Percentiles rank a stretch among this genome's conserved stretches.
phyloP scores from a whole-genome alignment of 2,113 vertebrate genomes.

The Fulica atra region DNA sequence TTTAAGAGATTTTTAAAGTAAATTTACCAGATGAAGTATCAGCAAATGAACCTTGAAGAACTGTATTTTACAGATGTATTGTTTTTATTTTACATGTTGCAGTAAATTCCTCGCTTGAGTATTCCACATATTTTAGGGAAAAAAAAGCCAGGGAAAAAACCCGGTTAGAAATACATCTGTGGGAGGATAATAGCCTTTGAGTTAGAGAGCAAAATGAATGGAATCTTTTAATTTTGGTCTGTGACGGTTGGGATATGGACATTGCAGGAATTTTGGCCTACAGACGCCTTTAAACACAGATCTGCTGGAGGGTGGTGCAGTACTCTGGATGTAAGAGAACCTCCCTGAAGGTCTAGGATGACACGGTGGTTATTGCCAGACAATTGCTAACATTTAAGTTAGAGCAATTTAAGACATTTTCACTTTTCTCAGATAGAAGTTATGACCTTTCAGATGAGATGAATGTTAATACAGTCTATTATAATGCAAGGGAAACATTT shows the following conservation, averaged over 20 bases:
- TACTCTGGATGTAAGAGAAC: fast-evolving
- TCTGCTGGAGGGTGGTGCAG: fast-evolving
- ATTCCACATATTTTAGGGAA: neutral
- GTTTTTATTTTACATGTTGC: neutral
- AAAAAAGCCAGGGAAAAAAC: neutral
- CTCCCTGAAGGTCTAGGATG: neutral
- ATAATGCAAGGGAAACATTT: neutral
- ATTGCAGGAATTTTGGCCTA: neutral
- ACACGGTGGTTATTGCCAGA: neutral
- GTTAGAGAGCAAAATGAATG: neutral
- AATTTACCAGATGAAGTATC: neutral
- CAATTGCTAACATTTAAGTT: neutral
- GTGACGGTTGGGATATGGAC: neutral
- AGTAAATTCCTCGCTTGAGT: neutral
- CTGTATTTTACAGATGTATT: neutral
- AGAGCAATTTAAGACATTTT: neutral
- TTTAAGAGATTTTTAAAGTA: neutral
- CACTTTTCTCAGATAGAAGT: neutral
- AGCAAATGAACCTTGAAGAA: neutral
- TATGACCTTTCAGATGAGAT: neutral
- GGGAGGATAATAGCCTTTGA: neutral
- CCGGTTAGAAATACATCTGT: neutral
- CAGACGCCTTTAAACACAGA: neutral
- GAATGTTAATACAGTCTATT: neutral
- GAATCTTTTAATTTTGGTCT: neutral